Conservation (phyloP, 2,113 vertebrate species). For the Gila orcuttii region DNA sequence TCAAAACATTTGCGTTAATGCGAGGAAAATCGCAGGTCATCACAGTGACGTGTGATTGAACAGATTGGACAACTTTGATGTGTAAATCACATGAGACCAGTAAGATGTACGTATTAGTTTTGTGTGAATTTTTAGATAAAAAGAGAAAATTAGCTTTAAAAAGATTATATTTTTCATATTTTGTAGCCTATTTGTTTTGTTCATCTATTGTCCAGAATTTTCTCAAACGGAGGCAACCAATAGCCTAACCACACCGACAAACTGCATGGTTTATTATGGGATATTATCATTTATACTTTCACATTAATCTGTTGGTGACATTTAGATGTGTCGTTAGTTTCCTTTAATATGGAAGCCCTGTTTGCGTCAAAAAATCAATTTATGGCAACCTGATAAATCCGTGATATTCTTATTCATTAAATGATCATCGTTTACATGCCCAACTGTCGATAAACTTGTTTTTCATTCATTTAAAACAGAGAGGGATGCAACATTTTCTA, state of each 20-base stretch:
- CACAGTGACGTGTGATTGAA: slow-evolving; percentile 7
- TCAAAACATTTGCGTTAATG: slow-evolving; percentile 46
- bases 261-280: neutral
- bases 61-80: neutral
- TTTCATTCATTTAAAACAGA: slow-evolving; percentile 28
- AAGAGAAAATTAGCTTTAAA: neutral
- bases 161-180: neutral
- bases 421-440: neutral
- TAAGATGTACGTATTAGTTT: neutral
- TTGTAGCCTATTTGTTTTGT: slow-evolving; percentile 3
- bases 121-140: neutral
- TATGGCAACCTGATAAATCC: slow-evolving; percentile 5
- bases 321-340: neutral
- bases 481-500: neutral
- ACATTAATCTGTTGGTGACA: neutral
- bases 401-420: neutral
- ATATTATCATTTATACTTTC: neutral
- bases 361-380: neutral
- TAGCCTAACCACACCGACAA: neutral
- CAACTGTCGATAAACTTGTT: slow-evolving; percentile 26
- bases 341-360: neutral
- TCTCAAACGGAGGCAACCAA: neutral
- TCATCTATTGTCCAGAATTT: neutral
- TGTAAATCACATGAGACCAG: slow-evolving; percentile 2
- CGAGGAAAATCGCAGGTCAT: slow-evolving; percentile 39